Evolutionary conservation across 2,797 vertebrate species (phyloP), one percentile per base, ranked within the genome.

Genomic region (Chelidonichthys spinosus): DNA sequence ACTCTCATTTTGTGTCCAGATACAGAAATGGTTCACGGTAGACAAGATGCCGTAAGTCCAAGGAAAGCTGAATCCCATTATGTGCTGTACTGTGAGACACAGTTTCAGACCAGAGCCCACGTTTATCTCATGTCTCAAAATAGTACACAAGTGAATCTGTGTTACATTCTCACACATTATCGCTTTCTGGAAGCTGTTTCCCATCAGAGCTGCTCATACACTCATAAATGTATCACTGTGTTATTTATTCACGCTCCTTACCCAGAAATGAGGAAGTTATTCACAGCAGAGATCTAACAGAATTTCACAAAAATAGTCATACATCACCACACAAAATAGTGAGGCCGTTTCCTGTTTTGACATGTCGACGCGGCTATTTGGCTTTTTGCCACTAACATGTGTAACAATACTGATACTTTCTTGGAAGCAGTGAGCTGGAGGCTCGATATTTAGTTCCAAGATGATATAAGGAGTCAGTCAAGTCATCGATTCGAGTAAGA

Each of bases 41-140:
- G 32, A 17, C 17, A 47, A 49, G 59, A 42, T 17, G 35, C 37
- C 37, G 47, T n/a, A 39, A n/a, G 61, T 50, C 8, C 3, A 37
- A 67, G 64, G 37, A 40, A 63, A 76, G 37, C 60, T 52, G 47
- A 61, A 25, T 59, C 14, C 58, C 53, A 32, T n/a, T 59, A 10
- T 46, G 46, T 39, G 3, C 71, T 70, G 49, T 61, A 33, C 43
- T 33, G n/a, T 81, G 75, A 88, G 76, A 83, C 78, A 77, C 63
- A 70, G 69, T 49, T 77, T 70, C 43, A 44, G 7, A 66, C 61
- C 69, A 49, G 59, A 64, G 50, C 65, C 44, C 65, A 55, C 46
- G 2, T 74, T 78, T 42, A 76, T 78, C 61, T 14, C 61, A 37
- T 72, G 65, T 69, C 66, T 74, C 66, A 76, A 75, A 88, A 83